Evolutionary conservation across 1,140 invertebrate genomes (phyloP).

Genomic region (Caenorhabditis briggsae): DNA sequence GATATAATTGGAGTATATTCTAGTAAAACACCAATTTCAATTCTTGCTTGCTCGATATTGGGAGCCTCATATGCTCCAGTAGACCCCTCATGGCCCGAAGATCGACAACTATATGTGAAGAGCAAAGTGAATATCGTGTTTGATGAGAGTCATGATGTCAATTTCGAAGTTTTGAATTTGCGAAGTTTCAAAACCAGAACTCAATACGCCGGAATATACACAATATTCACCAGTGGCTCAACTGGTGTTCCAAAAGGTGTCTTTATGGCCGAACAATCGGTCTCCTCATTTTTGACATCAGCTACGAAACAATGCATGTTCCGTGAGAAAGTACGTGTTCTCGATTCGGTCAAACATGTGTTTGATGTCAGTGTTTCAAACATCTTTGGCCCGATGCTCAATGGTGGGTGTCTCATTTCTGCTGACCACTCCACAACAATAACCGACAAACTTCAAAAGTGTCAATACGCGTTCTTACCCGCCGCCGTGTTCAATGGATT

Average conservation of each 20-base stretch:
- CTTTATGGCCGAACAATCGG: conserved; percentile 63
- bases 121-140: background rate
- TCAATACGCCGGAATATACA: conserved; percentile 57
- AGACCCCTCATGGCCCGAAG: conserved; percentile 61
- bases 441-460: conserved; percentile 46
- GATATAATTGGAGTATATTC: background rate
- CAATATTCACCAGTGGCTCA: conserved; percentile 72
- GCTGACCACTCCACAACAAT: conserved; percentile 25
- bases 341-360: conserved; percentile 69
- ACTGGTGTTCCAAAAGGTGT: conserved; percentile 73
- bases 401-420: conserved; percentile 63
- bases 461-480: conserved; percentile 66
- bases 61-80: conserved; percentile 66
- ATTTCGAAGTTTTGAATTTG: background rate
- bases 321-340: conserved; percentile 52
- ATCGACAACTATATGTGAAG: background rate
- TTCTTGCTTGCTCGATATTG: conserved; percentile 61
- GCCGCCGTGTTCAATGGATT: conserved; percentile 73
- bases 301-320: conserved; percentile 60
- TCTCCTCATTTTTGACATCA: conserved; percentile 61
- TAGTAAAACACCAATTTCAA: background rate
- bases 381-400: conserved; percentile 67
- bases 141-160: too few relatives aligned
- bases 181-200: conserved; percentile 11
- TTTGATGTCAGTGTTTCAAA: conserved; percentile 74